Base-by-base conservation (phyloP, 1,140 invertebrate genomes). In the Brachionus angularis region DNA sequence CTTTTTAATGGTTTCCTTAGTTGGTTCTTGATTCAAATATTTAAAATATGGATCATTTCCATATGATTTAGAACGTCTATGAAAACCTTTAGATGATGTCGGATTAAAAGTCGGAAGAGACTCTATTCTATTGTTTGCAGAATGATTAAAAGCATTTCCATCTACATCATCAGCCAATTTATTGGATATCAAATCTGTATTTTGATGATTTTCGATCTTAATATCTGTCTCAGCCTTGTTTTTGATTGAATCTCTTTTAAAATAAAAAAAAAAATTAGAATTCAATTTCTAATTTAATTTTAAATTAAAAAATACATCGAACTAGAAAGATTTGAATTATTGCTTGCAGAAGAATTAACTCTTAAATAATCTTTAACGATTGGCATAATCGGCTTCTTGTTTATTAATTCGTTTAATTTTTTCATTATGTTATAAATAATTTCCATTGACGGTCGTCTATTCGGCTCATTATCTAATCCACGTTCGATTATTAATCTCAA, bases 371-470 rank as follows among this genome's bases (percentile, higher is more conserved):
- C 14, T 58, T 39, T 34, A 23, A 18, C 18, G 7, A 67, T 21
- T 21, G 62, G 62, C 36, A 47, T 23, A 4, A 67, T 2, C 10
- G 42, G 23, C 23, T 46, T 8, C n/a, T 8, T 50, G 25, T 67
- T 67, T 4, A 67, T 31, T 1, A 47, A 23, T 8, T 29, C 16
- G 47, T 67, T 18, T 36, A 67, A 47, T 14, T 50, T 23, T 23
- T 47, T 27, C 62, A 67, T 47, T 4, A 67, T 50, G 10, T 67
- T 33, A 33, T 18, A 67, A 14, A 67, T 46, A 27, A 47, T 18
- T 14, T 67, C 39, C 62, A 67, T 67, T 46, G 42, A 47, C 27
- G 62, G 62, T 31, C 62, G 21, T 36, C 47, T 67, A 23, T 34
- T 67, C n/a, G 42, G 42, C 18, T 67, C 62, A 36, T 21, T 14